Conservation (phyloP, 1,140 invertebrate species). For the Drosophila kepulauana region DNA sequence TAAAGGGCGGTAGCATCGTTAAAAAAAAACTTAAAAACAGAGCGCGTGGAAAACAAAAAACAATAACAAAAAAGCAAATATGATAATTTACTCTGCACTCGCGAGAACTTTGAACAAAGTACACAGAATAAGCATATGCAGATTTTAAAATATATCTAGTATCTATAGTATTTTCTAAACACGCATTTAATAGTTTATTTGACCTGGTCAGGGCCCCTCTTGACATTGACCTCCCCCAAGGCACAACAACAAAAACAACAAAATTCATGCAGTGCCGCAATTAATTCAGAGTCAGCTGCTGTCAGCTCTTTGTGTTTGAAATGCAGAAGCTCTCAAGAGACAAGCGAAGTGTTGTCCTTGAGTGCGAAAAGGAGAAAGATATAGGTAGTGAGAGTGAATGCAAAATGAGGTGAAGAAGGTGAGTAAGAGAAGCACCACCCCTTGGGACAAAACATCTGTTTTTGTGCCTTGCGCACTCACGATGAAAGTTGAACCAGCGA, state of each 20-base stretch:
- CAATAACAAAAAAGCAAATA: too few relatives aligned
- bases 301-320: conserved; percentile 15
- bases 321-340: neutral
- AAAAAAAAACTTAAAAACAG: conserved; percentile 2
- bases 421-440: conserved; percentile 11
- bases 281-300: conserved; percentile 44
- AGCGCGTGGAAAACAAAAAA: neutral
- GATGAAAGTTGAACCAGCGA: conserved; percentile 27
- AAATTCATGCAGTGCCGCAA: conserved; percentile 8
- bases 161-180: neutral
- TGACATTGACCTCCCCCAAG: conserved; percentile 28
- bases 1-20: neutral
- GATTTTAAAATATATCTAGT: too few relatives aligned
- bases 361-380: conserved; percentile 10
- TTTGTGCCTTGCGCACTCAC: conserved; percentile 49
- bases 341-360: conserved; percentile 27
- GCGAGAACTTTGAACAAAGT: conserved; percentile 4
- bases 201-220: conserved; percentile 19
- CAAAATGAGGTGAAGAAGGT: neutral
- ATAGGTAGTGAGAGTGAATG: neutral
- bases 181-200: conserved; percentile 2
- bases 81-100: neutral
- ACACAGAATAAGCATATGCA: neutral
- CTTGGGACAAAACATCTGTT: conserved; percentile 58
- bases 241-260: too few relatives aligned